Evolutionary conservation across 1,140 invertebrate species (phyloP).

Genomic region (Lethocerus indicus): DNA sequence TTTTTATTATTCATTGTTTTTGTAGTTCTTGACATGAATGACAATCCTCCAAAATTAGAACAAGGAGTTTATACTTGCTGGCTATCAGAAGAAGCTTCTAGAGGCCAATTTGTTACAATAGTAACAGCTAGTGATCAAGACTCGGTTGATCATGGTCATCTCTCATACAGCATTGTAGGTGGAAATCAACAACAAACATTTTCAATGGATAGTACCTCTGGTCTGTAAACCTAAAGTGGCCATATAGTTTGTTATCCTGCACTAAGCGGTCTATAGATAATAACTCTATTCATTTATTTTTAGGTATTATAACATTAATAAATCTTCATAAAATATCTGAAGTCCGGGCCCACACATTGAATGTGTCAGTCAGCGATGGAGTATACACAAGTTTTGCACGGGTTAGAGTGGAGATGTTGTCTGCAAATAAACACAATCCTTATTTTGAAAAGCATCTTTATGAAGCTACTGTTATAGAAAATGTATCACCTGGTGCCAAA

Average conservation of each 20-base stretch:
- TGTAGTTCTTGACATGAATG: slow-evolving; percentile 67
- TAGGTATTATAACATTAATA: slow-evolving; percentile 35
- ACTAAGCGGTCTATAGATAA: neutral
- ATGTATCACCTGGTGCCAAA: slow-evolving; percentile 53
- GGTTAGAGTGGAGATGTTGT: slow-evolving; percentile 59
- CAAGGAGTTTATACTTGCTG: slow-evolving; percentile 60
- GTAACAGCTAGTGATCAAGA: slow-evolving; percentile 79
- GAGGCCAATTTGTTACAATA: slow-evolving; percentile 76
- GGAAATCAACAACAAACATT: slow-evolving; percentile 75
- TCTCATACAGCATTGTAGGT: slow-evolving; percentile 67
- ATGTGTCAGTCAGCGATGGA: slow-evolving; percentile 82
- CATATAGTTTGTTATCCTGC: neutral
- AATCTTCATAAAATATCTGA: slow-evolving; percentile 41
- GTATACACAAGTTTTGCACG: slow-evolving; percentile 72
- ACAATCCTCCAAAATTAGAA: slow-evolving; percentile 73
- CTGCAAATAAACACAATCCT: slow-evolving; percentile 64
- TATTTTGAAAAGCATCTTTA: slow-evolving; percentile 55
- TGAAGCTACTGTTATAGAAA: slow-evolving; percentile 62
- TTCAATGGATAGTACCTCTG: slow-evolving; percentile 38
- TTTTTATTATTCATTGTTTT: slow-evolving; percentile 4
- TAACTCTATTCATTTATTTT: slow-evolving; percentile 9
- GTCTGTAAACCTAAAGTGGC: neutral
- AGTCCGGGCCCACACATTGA: slow-evolving; percentile 35
- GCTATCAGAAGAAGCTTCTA: slow-evolving; percentile 61
- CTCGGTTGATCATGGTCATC: slow-evolving; percentile 46